phyloP scores from a whole-genome alignment of 2,797 vertebrate species.

The Enteromius treurensis region DNA sequence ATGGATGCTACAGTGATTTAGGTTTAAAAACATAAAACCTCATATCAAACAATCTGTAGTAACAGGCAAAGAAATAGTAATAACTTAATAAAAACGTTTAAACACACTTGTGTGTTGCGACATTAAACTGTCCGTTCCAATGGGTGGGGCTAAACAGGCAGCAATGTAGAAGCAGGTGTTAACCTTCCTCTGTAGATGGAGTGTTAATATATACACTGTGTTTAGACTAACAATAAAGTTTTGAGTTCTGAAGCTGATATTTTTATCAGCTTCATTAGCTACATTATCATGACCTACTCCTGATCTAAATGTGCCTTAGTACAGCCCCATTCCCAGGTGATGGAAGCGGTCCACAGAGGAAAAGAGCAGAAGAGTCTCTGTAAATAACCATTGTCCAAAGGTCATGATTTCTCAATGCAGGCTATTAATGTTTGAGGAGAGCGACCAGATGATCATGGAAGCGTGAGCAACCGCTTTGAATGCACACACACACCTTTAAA shows the following conservation, averaged over 20 bases:
- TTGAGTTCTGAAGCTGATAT: background rate
- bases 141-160: no score
- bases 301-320: background rate
- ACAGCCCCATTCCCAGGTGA: slow-evolving; percentile 17
- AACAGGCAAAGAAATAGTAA: no score
- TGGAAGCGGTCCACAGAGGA: slow-evolving; percentile 29
- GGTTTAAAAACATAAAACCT: no score
- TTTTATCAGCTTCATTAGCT: background rate
- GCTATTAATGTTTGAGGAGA: slow-evolving; percentile 47
- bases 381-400: slow-evolving; percentile 48
- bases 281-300: background rate
- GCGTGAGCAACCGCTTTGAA: slow-evolving; percentile 41
- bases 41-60: no score
- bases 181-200: no score
- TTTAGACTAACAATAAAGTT: no score
- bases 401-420: slow-evolving; percentile 43
- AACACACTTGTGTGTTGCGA: no score
- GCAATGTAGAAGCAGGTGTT: no score
- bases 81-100: no score
- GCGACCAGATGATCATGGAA: slow-evolving; percentile 18
- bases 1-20: no score
- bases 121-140: no score
- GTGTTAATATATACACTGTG: no score
- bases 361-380: slow-evolving; percentile 16
- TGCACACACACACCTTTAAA: background rate